Evolutionary conservation across 35 echinoderm and acorn worm species (phyloP).

Genomic region (Ophiothrix spiculata): DNA sequence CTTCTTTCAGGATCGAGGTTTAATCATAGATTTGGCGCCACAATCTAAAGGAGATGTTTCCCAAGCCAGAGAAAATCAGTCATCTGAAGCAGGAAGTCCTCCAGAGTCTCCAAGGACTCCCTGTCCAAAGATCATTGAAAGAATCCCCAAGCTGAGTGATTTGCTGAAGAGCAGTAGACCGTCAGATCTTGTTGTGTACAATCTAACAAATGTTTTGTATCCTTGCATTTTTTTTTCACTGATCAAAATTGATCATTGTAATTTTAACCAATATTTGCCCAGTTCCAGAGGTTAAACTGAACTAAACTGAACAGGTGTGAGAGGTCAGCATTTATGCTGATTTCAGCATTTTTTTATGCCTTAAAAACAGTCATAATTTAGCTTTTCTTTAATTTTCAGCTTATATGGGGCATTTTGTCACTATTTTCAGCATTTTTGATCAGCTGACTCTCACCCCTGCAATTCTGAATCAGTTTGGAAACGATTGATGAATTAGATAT

Average conservation of each 20-base stretch:
- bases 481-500: too few species aligned
- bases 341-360: too few species aligned
- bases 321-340: too few species aligned
- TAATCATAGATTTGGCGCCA: neutral
- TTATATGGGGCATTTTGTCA: too few species aligned
- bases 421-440: too few species aligned
- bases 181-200: constrained; percentile 49
- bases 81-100: neutral
- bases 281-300: neutral
- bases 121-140: constrained; percentile 21
- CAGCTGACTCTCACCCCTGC: neutral
- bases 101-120: neutral
- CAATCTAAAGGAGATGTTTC: neutral
- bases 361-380: too few species aligned
- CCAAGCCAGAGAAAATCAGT: constrained; percentile 1
- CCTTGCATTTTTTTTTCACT: constrained; percentile 51
- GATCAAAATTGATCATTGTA: neutral
- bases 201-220: constrained; percentile 78
- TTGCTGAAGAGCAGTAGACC: constrained; percentile 50
- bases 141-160: constrained; percentile 50
- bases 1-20: neutral
- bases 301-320: neutral
- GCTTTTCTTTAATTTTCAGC: neutral
- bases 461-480: neutral
- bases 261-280: neutral